Evolutionary conservation across 2,888 invertebrate genomes (phyloP), one percentile per base, ranked within the genome.

Genomic region (Phengaris alcon): DNA sequence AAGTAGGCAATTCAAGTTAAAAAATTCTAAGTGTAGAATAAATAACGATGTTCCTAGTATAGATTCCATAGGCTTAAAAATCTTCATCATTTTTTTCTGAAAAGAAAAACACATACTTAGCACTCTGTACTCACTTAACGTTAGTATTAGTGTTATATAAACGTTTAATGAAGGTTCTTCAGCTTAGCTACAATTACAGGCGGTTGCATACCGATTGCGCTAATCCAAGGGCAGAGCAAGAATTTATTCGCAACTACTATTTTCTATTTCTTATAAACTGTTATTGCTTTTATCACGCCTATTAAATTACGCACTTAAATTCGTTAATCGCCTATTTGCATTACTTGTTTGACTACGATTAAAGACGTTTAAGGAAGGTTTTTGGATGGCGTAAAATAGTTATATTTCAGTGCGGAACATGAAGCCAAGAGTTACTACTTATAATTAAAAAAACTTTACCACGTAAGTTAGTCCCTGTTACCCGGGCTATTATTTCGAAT

Each of bases 151-250:
- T 55, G 55, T 55, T n/a, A n/a, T n/a, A n/a, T 55, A 55, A 55
- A 55, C n/a, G 5, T 73, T 75, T 69, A 74, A 69, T 64, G 69
- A 75, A 68, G 74, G 51, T 74, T 52, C 54, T 68, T 76, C 73
- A 74, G 15, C 73, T 64, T 12, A 10, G 6, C 64, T 10, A 6
- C 59, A 35, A 64, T 64, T 35, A 10, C 64, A 64, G 64, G 0
- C 15, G 8, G 22, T 59, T 64, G 35, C 64, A 64, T 64, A 44
- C 35, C 64, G 64, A 64, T 64, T 64, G 35, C 64, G 35, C 12
- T 64, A 35, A 64, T 13, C 44, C 64, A 64, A 64, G 64, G 64
- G 64, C 64, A 35, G 35, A 44, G 35, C 35, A 35, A 12, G 64
- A 59, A 59, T 59, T 59, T 22, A 64, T 64, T 64, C 35, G 64